Conservation (phyloP, 2,113 vertebrate species). For the Ascaphus truei region DNA sequence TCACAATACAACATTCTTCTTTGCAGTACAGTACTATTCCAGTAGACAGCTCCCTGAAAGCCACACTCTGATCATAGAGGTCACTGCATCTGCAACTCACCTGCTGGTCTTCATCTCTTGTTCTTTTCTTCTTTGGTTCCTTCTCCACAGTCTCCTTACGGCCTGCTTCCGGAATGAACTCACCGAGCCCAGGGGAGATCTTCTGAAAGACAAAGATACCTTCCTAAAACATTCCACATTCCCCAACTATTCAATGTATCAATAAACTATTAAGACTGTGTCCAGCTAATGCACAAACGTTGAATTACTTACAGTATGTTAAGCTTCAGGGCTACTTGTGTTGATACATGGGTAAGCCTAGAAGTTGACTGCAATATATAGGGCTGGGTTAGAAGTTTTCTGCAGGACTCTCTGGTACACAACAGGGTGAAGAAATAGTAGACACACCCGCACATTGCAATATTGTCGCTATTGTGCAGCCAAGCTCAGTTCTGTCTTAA, state of each 20-base stretch:
- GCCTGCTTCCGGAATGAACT: conserved; percentile 86
- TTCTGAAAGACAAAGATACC: conserved; percentile 80
- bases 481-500: neutral
- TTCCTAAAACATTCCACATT: conserved; percentile 73
- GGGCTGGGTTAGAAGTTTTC: no score
- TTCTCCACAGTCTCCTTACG: conserved; percentile 88
- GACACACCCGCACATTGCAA: neutral
- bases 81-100: conserved; percentile 40
- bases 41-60: conserved; percentile 6
- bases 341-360: neutral
- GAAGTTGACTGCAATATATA: neutral
- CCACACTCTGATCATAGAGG: conserved; percentile 64
- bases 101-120: conserved; percentile 54
- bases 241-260: conserved; percentile 60
- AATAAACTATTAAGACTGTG: conserved; percentile 40
- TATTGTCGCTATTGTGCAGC: neutral
- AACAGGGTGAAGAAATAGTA: neutral
- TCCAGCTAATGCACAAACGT: neutral
- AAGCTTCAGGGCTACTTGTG: neutral
- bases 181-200: conserved; percentile 79
- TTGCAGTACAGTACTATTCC: no score
- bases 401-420: neutral
- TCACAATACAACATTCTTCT: no score
- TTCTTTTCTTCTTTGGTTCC: conserved; percentile 68
- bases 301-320: no score